Conservation (phyloP, 2,888 invertebrate genomes). For the Mythimna albipuncta region DNA sequence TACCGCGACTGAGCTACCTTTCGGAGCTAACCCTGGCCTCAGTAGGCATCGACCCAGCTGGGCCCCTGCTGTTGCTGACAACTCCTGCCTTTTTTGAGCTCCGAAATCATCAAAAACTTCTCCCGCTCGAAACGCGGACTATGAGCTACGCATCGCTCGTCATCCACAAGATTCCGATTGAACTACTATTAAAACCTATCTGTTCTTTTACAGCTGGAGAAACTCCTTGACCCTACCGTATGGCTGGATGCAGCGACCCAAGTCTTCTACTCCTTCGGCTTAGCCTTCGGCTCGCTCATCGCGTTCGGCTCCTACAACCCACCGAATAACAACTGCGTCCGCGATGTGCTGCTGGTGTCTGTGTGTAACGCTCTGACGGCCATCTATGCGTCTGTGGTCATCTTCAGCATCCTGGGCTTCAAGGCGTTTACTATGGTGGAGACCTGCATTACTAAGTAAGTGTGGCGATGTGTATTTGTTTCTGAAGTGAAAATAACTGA, state of each 20-base stretch:
- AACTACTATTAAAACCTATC: background rate
- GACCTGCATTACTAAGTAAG: conserved; percentile 93
- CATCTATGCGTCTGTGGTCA: conserved; percentile 98
- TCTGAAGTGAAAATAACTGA: too few relatives aligned
- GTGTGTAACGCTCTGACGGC: conserved; percentile 98
- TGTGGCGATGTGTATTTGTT: conserved; percentile 26
- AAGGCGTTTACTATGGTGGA: conserved; percentile 98
- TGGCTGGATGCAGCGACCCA: conserved; percentile 99
- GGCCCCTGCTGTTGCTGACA: too few relatives aligned
- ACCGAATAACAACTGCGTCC: conserved; percentile 98
- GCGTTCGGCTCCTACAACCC: conserved; percentile 99
- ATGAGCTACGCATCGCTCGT: too few relatives aligned
- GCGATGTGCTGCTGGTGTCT: conserved; percentile 97
- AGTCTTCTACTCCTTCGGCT: conserved; percentile 98
- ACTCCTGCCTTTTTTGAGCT: too few relatives aligned
- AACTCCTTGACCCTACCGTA: conserved; percentile 96
- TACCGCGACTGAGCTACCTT: too few relatives aligned
- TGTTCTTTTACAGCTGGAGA: conserved; percentile 92
- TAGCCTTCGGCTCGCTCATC: conserved; percentile 98
- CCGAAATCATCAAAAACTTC: too few relatives aligned
- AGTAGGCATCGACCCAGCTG: too few relatives aligned
- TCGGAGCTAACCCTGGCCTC: too few relatives aligned
- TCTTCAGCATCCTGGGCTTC: conserved; percentile 98
- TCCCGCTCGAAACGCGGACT: too few relatives aligned
- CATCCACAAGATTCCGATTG: too few relatives aligned